A percentile compares a stretch with the other conserved stretches of the same genome.
Conservation (phyloP, 2,113 vertebrate species). For the Actinemys pallida region DNA sequence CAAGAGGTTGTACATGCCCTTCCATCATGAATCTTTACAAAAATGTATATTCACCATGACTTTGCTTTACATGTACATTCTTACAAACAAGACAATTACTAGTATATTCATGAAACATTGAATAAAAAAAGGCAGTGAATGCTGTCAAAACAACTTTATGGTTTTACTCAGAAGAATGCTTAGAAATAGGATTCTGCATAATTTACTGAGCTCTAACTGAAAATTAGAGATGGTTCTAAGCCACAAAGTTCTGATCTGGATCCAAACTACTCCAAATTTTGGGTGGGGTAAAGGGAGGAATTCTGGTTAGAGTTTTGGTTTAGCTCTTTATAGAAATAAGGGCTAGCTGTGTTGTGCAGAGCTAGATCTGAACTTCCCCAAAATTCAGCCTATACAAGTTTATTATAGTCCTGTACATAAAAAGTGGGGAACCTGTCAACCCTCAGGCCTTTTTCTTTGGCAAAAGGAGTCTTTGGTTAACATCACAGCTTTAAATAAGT, state of each 20-base stretch:
- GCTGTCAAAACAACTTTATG: background rate
- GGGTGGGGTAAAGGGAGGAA: background rate
- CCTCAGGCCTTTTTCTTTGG: background rate
- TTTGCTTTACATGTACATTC: background rate
- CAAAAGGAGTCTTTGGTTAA: background rate
- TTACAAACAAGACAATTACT: background rate
- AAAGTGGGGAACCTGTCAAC: background rate
- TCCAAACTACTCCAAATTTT: background rate
- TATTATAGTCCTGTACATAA: background rate
- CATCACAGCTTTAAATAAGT: background rate
- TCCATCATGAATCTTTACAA: background rate
- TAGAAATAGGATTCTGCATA: background rate
- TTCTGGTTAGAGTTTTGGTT: background rate
- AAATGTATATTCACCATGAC: background rate
- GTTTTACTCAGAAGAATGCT: background rate
- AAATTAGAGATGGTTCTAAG: background rate
- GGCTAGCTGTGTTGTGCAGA: accelerated
- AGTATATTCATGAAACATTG: background rate
- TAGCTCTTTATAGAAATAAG: background rate
- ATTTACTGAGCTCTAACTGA: background rate
- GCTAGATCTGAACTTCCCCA: background rate
- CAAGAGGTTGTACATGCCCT: background rate
- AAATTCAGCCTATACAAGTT: background rate
- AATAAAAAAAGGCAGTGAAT: background rate
- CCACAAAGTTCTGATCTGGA: background rate